A percentile compares a stretch with the other conserved stretches of the same genome.
These are phyloP conservation scores for Drosophila limbata DNA, from an alignment of 2,888 invertebrate species.

Conservation along the genomic window DNA sequence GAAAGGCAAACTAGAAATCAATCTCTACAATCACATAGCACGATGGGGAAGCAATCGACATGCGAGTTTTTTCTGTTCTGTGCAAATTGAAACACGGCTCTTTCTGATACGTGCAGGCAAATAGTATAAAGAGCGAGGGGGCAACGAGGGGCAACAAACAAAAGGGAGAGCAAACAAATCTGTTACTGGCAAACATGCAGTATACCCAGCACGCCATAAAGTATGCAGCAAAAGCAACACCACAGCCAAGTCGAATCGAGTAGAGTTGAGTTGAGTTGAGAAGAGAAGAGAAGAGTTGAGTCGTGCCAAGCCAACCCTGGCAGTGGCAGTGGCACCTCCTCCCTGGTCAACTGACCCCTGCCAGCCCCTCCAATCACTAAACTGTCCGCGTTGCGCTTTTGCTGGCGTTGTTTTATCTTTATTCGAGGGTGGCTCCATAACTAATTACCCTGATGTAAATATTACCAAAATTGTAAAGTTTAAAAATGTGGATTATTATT, in stretches of 20 bases:
- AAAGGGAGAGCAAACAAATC: conserved; percentile 71
- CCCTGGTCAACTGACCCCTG: conserved; percentile 45
- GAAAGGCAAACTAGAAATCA: conserved; percentile 49
- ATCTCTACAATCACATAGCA: conserved; percentile 53
- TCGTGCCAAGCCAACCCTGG: neutral
- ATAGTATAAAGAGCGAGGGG: conserved; percentile 42
- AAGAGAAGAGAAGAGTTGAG: neutral
- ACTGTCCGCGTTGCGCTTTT: conserved; percentile 52
- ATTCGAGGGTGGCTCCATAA: neutral
- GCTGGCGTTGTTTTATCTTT: conserved; percentile 12
- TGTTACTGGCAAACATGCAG: conserved; percentile 70
- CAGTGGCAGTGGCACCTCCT: conserved; percentile 11
- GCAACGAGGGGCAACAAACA: conserved; percentile 54
- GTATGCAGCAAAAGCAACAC: conserved; percentile 64
- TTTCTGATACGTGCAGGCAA: conserved; percentile 67
- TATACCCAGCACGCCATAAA: conserved; percentile 67
- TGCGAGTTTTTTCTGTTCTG: conserved; percentile 59
- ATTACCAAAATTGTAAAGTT: too few species aligned
- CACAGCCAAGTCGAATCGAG: conserved; percentile 3
- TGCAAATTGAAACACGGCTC: conserved; percentile 79
- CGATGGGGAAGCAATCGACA: conserved; percentile 68
- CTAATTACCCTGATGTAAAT: neutral
- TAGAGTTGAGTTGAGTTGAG: conserved; percentile 5
- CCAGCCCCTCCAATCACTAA: conserved; percentile 4
- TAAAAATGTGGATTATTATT: too few species aligned